Conservation (phyloP, 2,888 invertebrate species). For the Drosophila macrospina region DNA sequence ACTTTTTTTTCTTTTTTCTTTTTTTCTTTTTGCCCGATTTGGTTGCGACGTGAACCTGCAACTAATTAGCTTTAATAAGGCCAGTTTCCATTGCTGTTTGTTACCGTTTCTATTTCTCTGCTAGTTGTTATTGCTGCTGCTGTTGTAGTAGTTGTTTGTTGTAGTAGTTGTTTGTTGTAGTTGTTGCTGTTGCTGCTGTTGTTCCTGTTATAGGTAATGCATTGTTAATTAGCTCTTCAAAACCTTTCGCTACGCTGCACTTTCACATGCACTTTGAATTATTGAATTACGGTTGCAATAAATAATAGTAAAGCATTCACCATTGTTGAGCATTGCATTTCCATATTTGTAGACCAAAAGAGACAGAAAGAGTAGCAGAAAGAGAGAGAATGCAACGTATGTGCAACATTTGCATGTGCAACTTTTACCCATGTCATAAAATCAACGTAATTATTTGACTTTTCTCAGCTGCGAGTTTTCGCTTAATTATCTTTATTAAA, state of each 20-base stretch:
- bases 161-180: constrained; percentile 17
- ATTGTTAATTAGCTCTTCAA: constrained; percentile 33
- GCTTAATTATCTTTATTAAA: constrained; percentile 7
- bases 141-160: constrained; percentile 12
- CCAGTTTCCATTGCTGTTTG: constrained; percentile 45
- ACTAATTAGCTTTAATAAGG: constrained; percentile 60
- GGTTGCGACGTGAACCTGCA: constrained; percentile 52
- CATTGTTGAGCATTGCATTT: constrained; percentile 65
- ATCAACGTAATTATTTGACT: constrained; percentile 34
- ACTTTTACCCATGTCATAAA: constrained; percentile 39
- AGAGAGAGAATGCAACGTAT: constrained; percentile 2
- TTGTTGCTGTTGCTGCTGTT: constrained; percentile 9
- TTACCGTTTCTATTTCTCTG: constrained; percentile 27
- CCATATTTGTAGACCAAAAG: constrained; percentile 59
- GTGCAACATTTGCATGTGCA: constrained; percentile 45
- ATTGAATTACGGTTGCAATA: constrained; percentile 75
- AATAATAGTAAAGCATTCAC: constrained; percentile 72
- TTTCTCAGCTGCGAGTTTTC: constrained; percentile 12
- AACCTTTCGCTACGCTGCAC: constrained; percentile 74
- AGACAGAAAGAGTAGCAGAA: background rate
- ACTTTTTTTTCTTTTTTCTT: no score
- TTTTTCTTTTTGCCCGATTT: constrained; percentile 39
- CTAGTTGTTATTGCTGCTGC: constrained; percentile 6
- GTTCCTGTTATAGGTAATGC: constrained; percentile 15
- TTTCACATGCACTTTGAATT: constrained; percentile 70